Evolutionary conservation across 2,797 vertebrate genomes (phyloP).

Genomic region (Darevskia nairensis): DNA sequence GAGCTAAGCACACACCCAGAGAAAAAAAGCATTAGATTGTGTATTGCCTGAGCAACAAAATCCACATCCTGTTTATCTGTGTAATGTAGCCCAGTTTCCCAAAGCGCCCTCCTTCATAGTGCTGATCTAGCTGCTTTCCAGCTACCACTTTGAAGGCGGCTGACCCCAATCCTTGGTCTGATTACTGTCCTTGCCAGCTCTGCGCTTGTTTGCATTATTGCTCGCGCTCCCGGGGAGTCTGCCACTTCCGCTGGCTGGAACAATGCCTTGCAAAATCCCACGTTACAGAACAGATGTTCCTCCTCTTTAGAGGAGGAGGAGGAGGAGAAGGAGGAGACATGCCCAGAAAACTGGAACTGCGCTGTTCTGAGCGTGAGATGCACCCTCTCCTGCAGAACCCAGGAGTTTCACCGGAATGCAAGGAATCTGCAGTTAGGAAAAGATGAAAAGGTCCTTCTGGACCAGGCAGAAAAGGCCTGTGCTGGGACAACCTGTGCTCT

Average conservation of each 20-base stretch:
- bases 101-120: not conserved
- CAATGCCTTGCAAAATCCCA: not conserved
- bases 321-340: too few species aligned
- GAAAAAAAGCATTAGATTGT: too few species aligned
- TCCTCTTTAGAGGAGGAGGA: not conserved
- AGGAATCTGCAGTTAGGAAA: not conserved
- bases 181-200: not conserved
- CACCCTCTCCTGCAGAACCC: not conserved
- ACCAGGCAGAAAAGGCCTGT: not conserved
- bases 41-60: not conserved
- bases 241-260: not conserved
- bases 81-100: not conserved
- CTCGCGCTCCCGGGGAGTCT: not conserved
- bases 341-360: too few species aligned
- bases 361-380: not conserved
- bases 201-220: not conserved
- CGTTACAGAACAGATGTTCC: not conserved
- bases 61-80: not conserved
- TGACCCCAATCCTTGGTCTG: not conserved
- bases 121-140: not conserved
- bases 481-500: not conserved
- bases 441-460: too few species aligned
- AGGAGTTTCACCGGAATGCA: not conserved
- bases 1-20: too few species aligned
- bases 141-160: not conserved